Conservation (phyloP, 2,888 invertebrate species). For the Hofmannophila pseudospretella region DNA sequence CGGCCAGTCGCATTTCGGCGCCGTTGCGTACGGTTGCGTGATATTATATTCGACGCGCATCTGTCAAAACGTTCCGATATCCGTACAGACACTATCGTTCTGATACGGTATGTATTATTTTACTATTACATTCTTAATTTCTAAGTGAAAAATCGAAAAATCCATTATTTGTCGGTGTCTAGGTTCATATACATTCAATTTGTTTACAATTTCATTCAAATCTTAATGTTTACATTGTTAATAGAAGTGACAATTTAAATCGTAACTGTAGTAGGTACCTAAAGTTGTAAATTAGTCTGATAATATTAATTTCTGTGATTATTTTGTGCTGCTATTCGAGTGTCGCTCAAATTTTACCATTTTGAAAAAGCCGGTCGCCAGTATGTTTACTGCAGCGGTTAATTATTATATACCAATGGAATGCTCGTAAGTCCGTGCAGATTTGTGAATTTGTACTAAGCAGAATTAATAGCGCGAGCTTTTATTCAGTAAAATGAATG, state of each 20-base stretch:
- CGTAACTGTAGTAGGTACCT: too few relatives aligned
- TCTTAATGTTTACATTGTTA: constrained; percentile 1
- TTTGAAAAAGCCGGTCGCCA: constrained; percentile 7
- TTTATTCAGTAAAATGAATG: constrained; percentile 63
- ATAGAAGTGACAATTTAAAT: too few relatives aligned
- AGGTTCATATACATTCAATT: too few relatives aligned
- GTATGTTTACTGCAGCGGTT: background rate
- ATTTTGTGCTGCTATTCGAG: background rate
- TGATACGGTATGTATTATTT: constrained; percentile 54
- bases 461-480: constrained; percentile 32
- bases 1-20: constrained; percentile 62
- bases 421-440: constrained; percentile 9
- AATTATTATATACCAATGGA: background rate
- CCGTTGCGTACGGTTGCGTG: constrained; percentile 36
- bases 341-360: too few relatives aligned
- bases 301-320: background rate
- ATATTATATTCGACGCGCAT: constrained; percentile 37
- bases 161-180: too few relatives aligned
- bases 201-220: too few relatives aligned
- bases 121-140: constrained; percentile 7
- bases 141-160: too few relatives aligned
- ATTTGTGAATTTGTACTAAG: constrained; percentile 13
- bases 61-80: constrained; percentile 64
- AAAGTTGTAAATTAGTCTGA: too few relatives aligned
- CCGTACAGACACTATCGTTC: constrained; percentile 45